Conservation (phyloP, 2,113 vertebrate species). For the Lepidothrix coronata region DNA sequence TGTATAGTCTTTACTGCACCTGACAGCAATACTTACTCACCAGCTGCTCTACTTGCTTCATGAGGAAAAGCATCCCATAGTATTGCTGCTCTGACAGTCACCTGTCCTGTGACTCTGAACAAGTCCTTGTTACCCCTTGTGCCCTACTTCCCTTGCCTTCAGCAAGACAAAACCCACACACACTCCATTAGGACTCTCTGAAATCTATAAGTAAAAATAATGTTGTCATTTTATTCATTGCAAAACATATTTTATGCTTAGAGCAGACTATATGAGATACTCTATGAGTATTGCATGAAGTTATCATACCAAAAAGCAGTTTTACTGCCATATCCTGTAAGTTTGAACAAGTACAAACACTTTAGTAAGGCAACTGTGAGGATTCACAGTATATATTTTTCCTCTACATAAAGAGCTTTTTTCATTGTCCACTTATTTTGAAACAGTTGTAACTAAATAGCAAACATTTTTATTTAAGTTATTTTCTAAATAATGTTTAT, state of each 20-base stretch:
- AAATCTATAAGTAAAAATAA: neutral
- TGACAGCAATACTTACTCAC: neutral
- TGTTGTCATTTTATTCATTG: neutral
- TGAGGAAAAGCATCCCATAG: neutral
- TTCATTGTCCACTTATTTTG: neutral
- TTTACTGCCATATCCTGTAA: neutral
- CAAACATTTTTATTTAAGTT: neutral
- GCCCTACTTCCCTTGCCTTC: neutral
- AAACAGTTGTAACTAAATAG: neutral
- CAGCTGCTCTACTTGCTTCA: neutral
- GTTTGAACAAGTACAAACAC: neutral
- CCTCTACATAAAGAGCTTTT: neutral
- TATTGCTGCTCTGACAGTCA: neutral
- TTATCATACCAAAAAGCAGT: neutral
- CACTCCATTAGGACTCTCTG: neutral
- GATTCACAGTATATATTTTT: neutral
- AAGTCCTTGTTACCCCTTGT: neutral
- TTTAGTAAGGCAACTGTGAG: neutral
- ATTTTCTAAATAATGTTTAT: neutral
- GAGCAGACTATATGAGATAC: neutral
- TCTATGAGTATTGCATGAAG: neutral
- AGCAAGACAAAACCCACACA: accelerated
- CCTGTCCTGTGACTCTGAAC: neutral
- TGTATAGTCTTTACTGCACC: neutral
- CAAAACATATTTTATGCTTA: neutral